phyloP scores from a whole-genome alignment of 2,888 invertebrate genomes.

The Herminia tarsipennalis region DNA sequence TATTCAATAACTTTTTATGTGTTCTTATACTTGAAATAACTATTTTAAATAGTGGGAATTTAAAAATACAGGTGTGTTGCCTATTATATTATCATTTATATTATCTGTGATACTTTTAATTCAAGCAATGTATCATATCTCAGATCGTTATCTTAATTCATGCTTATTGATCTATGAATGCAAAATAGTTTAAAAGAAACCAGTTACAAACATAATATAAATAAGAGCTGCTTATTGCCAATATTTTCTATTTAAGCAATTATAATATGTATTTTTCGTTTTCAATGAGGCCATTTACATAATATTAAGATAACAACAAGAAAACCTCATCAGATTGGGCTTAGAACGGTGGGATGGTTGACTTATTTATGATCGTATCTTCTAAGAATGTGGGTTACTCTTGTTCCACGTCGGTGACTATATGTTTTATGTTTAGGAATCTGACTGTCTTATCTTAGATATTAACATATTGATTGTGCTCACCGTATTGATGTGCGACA shows the following conservation, averaged over 20 bases:
- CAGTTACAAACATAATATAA: constrained; percentile 29
- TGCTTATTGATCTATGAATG: constrained; percentile 15
- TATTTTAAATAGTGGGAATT: too few relatives aligned
- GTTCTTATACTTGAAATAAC: neutral
- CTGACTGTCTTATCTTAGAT: constrained; percentile 77
- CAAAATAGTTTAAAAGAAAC: constrained; percentile 13
- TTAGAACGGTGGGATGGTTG: constrained; percentile 52
- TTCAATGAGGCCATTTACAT: constrained; percentile 28
- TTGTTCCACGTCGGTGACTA: constrained; percentile 69
- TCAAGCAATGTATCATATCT: constrained; percentile 17
- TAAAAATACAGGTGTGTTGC: too few relatives aligned
- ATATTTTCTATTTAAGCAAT: constrained; percentile 19
- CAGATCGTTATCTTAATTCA: constrained; percentile 23
- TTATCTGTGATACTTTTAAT: neutral
- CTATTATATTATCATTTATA: too few relatives aligned
- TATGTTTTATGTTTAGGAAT: constrained; percentile 72
- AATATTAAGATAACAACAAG: constrained; percentile 50
- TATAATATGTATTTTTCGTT: constrained; percentile 20
- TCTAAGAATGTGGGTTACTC: constrained; percentile 70
- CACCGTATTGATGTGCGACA: constrained; percentile 76
- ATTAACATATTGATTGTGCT: constrained; percentile 83
- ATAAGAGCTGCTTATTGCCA: constrained; percentile 19
- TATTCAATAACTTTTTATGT: too few relatives aligned
- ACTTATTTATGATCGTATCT: constrained; percentile 75
- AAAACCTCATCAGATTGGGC: constrained; percentile 62